Base-by-base conservation (phyloP, 2,888 invertebrate species). In the Zaprionus bogoriensis region DNA sequence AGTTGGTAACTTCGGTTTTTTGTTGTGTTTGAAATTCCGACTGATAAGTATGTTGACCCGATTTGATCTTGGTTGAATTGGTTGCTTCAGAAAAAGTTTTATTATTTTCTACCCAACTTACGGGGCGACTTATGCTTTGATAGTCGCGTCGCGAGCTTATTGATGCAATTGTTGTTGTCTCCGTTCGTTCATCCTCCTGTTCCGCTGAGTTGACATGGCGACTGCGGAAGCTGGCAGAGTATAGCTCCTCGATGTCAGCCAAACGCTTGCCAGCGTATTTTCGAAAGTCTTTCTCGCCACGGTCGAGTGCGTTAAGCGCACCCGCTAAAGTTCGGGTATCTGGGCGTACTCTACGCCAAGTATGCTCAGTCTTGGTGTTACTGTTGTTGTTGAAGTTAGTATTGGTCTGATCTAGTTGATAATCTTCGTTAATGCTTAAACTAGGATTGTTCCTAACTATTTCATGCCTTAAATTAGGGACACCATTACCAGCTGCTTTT, bases 381-480 rank as follows among this genome's bases (percentile, higher is more conserved):
- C 10, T n/a, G 17, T 38, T 28, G 12, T 55, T 20, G 23, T 39
- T 22, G 17, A n/a, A n/a, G n/a, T n/a, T n/a, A n/a, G n/a, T n/a
- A n/a, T n/a, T n/a, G n/a, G n/a, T n/a, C n/a, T n/a, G n/a, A n/a
- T n/a, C n/a, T n/a, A n/a, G n/a, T n/a, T n/a, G n/a, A n/a, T n/a
- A n/a, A n/a, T 58, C 51, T 5, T 50, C 51, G 30, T 41, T 54
- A 55, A 45, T 57, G 66, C 79, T 82, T 81, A 84, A 70, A 59
- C 36, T 77, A 85, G 66, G 48, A 36, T 3, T 36, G 51, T 41
- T 50, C 50, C 77, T 84, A 82, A 66, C 73, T 85, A 84, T 67
- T 57, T 67, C 82, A 88, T 88, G 87, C 84, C 78, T 89, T 89
- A 87, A 65, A 74, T 48, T 87, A 81, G 71, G 77, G 78, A 62